Base-by-base conservation (phyloP, 1,140 invertebrate genomes). In the Brachionus manjavacas region DNA sequence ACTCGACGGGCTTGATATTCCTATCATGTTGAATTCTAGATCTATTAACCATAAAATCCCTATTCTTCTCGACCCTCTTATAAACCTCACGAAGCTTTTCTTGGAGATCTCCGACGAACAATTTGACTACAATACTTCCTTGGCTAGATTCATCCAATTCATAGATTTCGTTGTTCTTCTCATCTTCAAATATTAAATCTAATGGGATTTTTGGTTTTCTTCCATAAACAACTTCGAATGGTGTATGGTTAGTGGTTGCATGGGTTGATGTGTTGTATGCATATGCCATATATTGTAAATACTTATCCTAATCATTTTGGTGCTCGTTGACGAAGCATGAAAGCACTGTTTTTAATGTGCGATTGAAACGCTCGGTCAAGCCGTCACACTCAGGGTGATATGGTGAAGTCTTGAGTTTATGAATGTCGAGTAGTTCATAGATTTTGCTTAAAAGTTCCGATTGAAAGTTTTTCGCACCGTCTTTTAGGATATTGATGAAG, bases 381-480 rank as follows among this genome's bases (percentile, higher is more conserved):
- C 49, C 49, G 28, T 81, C 39, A 23, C 52, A 64, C 14, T 68
- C 39, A 20, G 79, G 79, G 23, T 64, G 79, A 23, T 81, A 60
- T 23, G 79, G 52, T 25, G 79, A 60, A 3, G 79, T 64, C 28
- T 81, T 46, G 20, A 86, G 84, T 39, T 83, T 70, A 31, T 83
- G n/a, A 16, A 83, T 39, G 31, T 70, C 81, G 14, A 83, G 31
- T 31, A 41, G 4, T 72, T 83, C 64, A 49, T 70, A 85, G 49
- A 11, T 76, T 16, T 35, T 85, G 79, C 9, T 80, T 20, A n/a
- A 85, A 83, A 85, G 83, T 84, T 66, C 81, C 9, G 43, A 52
- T 74, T 80, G 85, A 64, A 41, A 86, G 70, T 81, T 86, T 84
- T 20, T 85, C 85, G 3, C 85, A 41, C 43, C 28, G 41, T 85